Conservation (phyloP, 2,113 vertebrate species). For the Leucopsar rothschildi region DNA sequence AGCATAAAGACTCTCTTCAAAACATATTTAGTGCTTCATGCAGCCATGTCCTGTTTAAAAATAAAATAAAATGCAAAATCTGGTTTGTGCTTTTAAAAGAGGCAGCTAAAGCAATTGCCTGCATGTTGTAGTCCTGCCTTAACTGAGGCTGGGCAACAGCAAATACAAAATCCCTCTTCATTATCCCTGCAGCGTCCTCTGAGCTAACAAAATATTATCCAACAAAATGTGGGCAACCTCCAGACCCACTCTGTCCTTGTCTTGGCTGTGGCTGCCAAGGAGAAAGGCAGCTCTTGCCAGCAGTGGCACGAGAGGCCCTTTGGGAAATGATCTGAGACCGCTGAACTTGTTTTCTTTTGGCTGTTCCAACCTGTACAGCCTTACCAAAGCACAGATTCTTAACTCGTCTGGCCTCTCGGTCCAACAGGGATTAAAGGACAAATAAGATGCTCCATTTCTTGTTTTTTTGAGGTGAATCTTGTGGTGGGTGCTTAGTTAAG, state of each 20-base stretch:
- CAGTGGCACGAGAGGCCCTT: not conserved
- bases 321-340: not conserved
- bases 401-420: not conserved
- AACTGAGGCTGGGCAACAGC: not conserved
- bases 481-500: not conserved
- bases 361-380: not conserved
- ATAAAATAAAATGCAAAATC: not conserved
- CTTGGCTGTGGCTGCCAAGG: not conserved
- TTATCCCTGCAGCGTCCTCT: not conserved
- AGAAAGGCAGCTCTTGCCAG: not conserved
- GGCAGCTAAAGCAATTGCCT: not conserved
- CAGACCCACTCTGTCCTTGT: not conserved
- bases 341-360: not conserved
- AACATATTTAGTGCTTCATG: not conserved
- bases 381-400: not conserved
- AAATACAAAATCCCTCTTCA: not conserved
- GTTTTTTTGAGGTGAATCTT: slow-evolving; percentile 4
- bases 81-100: not conserved
- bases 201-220: not conserved
- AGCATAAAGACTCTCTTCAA: not conserved
- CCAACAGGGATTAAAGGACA: not conserved
- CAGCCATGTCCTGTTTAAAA: not conserved
- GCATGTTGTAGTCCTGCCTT: not conserved
- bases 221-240: slow-evolving; percentile 10
- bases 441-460: slow-evolving; percentile 1